A percentile compares a stretch with the other conserved stretches of the same genome.
Conservation (phyloP, 1,140 invertebrate species). For the Chionoecetes opilio region DNA sequence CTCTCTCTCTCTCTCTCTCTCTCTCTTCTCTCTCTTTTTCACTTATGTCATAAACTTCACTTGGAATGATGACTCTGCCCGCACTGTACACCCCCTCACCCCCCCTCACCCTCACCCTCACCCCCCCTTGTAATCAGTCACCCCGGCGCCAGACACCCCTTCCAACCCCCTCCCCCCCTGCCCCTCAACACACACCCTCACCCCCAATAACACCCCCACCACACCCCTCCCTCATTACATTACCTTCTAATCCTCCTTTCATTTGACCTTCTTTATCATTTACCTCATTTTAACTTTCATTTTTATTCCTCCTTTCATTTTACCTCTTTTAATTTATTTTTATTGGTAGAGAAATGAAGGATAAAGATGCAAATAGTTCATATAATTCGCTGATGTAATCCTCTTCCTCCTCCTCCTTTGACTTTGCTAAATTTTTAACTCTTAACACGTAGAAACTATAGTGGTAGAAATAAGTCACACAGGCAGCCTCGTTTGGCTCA, state of each 20-base stretch:
- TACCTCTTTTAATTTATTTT: no score
- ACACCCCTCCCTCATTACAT: neutral
- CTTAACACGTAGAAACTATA: no score
- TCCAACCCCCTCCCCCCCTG: neutral
- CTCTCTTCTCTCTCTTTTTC: slow-evolving; percentile 6
- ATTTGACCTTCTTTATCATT: neutral
- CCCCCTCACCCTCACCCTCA: neutral
- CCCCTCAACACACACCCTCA: neutral
- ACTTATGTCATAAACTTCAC: slow-evolving; percentile 21
- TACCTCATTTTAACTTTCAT: neutral
- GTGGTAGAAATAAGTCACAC: no score
- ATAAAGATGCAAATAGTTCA: no score
- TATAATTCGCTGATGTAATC: no score
- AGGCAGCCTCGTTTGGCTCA: no score
- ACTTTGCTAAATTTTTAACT: no score
- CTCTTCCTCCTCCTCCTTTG: no score
- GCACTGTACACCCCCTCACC: neutral
- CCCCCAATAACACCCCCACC: neutral
- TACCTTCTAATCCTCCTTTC: no score
- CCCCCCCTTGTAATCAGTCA: neutral
- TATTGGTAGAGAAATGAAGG: no score
- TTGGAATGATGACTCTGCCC: neutral
- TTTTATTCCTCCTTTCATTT: neutral
- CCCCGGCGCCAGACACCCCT: neutral
- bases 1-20: slow-evolving; percentile 9